These are phyloP conservation scores for Leucania comma DNA, from an alignment of 2,888 invertebrate genomes.

Conservation along the genomic window DNA sequence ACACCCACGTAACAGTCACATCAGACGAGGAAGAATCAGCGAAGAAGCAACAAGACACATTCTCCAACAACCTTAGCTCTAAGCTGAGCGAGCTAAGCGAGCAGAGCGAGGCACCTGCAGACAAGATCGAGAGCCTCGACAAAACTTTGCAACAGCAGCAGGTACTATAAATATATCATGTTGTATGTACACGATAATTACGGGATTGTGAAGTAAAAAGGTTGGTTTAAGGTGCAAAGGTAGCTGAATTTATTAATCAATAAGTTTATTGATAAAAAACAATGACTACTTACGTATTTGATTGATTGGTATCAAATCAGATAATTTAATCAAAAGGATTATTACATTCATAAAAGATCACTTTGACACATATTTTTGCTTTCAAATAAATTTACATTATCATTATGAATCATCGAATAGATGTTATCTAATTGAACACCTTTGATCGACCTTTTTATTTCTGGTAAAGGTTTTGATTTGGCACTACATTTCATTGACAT, in stretches of 20 bases:
- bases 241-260: not conserved
- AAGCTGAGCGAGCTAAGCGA: constrained; percentile 89
- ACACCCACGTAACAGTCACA: constrained; percentile 93
- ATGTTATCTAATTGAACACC: constrained; percentile 31
- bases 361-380: constrained; percentile 16
- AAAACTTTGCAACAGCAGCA: constrained; percentile 93
- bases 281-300: constrained; percentile 7
- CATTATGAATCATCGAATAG: not conserved
- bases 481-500: constrained; percentile 43
- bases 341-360: not conserved
- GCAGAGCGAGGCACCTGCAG: constrained; percentile 79
- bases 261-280: constrained; percentile 8
- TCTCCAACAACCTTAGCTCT: constrained; percentile 90
- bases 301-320: not conserved
- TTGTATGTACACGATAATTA: constrained; percentile 11
- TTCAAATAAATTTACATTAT: not conserved
- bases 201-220: constrained; percentile 1
- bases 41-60: constrained; percentile 87
- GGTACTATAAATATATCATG: constrained; percentile 75
- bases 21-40: constrained; percentile 95
- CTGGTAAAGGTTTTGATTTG: constrained; percentile 44
- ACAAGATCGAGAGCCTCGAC: constrained; percentile 91
- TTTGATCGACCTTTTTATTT: constrained; percentile 22
- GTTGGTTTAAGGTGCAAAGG: constrained; percentile 22
- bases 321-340: constrained; percentile 5